A percentile compares a stretch with the other conserved stretches of the same genome.
Evolutionary conservation across 2,797 vertebrate genomes (phyloP).

Genomic region (Fistularia commersonii): DNA sequence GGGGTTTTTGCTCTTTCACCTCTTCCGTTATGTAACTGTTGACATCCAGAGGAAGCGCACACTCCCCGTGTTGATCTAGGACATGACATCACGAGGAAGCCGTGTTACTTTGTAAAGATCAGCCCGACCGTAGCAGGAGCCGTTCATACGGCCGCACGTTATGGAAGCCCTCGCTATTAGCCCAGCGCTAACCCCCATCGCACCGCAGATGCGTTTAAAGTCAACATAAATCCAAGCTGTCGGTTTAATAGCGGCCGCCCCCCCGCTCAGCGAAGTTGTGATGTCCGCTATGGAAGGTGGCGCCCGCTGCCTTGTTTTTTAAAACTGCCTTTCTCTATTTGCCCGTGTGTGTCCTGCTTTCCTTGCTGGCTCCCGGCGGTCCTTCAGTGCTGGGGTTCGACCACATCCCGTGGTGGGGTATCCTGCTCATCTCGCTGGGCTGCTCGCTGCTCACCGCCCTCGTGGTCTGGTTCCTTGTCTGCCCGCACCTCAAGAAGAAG

Average conservation of each 20-base stretch:
- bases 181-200: neutral
- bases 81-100: constrained; percentile 16
- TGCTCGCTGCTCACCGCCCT: constrained; percentile 82
- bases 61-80: constrained; percentile 26
- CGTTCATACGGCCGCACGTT: neutral
- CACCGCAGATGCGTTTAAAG: neutral
- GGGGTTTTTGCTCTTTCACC: constrained; percentile 39
- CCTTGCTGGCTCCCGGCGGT: constrained; percentile 27
- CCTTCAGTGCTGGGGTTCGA: constrained; percentile 91
- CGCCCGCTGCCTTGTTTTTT: constrained; percentile 57
- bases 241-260: too few species aligned
- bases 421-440: constrained; percentile 85
- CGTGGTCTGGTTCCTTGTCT: constrained; percentile 93
- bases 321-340: constrained; percentile 75
- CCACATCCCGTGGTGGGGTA: constrained; percentile 88
- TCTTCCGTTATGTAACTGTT: constrained; percentile 39
- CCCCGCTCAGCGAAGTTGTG: too few species aligned
- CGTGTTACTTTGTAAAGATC: neutral
- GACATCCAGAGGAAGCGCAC: constrained; percentile 12
- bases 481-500: constrained; percentile 94
- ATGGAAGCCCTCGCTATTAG: neutral
- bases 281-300: constrained; percentile 43
- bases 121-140: neutral
- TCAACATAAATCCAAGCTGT: neutral
- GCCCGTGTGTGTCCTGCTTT: constrained; percentile 32